Evolutionary conservation across 2,113 vertebrate genomes (phyloP), one percentile per base, ranked within the genome.

Genomic region (Aepyceros melampus): DNA sequence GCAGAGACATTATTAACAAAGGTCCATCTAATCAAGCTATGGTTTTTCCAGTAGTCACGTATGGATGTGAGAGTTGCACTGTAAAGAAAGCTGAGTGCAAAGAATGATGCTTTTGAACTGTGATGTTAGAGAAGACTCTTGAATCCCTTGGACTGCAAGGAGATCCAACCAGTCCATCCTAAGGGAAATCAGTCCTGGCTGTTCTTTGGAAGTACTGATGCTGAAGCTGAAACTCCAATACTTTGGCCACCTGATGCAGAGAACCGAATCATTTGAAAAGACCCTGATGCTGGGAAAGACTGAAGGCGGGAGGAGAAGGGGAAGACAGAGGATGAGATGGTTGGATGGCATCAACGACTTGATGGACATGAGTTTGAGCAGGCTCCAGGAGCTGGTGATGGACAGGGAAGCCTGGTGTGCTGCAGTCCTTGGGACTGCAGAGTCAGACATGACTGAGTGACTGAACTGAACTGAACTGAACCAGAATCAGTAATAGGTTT

Each of bases 361-460:
- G n/a, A 23, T 40, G n/a, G n/a, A 40, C n/a, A 71, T 12, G 19
- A 40, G n/a, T 71, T 71, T 71, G 67, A 40, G n/a, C 9, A 40
- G 21, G 10, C 67, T 71, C 19, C 21, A 21, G 67, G 19, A 71
- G n/a, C 11, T 71, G n/a, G n/a, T 71, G 67, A 71, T 23, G 19
- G 67, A 40, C 67, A 71, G 10, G 67, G 67, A 40, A 3, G n/a
- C n/a, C 10, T 71, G 67, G 67, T 0, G 0, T 23, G 67, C n/a
- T 40, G 1, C n/a, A 40, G 10, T 40, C n/a, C 67, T 40, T 71
- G 67, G 10, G 67, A 40, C 2, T 0, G 10, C 67, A 71, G 36
- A 71, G n/a, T 71, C 0, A 0, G 67, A 71, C n/a, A 23, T 0
- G 1, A 71, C n/a, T 40, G 67, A 71, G 67, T 0, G 0, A 71